phyloP scores from a whole-genome alignment of 2,888 invertebrate species.

The Adelphocoris suturalis region DNA sequence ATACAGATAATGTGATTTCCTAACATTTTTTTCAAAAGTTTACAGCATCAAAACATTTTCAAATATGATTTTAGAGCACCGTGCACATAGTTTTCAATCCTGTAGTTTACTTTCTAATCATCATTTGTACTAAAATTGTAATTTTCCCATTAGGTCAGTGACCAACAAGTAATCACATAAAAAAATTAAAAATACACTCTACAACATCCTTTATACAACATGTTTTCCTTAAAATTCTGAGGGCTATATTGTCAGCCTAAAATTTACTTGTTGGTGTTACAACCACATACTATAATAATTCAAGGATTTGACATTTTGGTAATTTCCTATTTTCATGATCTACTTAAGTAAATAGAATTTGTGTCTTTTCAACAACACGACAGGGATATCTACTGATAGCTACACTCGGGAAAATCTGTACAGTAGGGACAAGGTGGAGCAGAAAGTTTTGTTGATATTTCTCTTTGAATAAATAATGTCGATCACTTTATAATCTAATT shows the following conservation, averaged over 20 bases:
- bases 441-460: not conserved
- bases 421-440: not conserved
- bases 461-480: not conserved
- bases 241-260: not conserved
- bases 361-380: not conserved
- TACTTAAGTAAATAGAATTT: not conserved
- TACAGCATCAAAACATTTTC: not conserved
- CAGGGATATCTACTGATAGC: not conserved
- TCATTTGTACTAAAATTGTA: constrained; percentile 43
- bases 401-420: not conserved
- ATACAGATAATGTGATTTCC: too few species aligned
- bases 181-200: constrained; percentile 59
- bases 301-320: not conserved
- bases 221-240: not conserved
- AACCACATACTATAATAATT: not conserved
- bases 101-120: not conserved
- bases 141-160: not conserved
- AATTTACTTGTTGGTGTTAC: not conserved
- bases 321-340: not conserved
- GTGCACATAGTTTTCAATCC: not conserved
- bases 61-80: constrained; percentile 5
- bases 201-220: constrained; percentile 5
- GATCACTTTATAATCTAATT: not conserved
- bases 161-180: constrained; percentile 24
- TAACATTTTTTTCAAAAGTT: not conserved